A percentile compares a stretch with the other conserved stretches of the same genome.
Conservation (phyloP, 2,888 invertebrate species). For the Leucophora obtusa region DNA sequence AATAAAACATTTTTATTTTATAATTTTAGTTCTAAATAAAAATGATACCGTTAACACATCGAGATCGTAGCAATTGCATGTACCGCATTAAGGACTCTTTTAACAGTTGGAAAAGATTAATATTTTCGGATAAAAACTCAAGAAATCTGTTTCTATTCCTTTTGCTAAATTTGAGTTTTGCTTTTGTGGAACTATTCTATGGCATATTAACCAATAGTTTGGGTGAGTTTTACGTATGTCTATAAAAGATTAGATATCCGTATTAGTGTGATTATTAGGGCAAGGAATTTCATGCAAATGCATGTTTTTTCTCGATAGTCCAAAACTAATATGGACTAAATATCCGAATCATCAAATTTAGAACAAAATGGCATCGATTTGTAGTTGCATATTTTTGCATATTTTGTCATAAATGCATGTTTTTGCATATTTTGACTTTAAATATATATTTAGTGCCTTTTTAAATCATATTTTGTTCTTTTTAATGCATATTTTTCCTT, state of each 20-base stretch:
- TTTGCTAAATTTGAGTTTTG: slow-evolving; percentile 94
- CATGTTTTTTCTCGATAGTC: no score
- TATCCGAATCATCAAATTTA: no score
- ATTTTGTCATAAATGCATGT: no score
- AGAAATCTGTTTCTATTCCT: slow-evolving; percentile 96
- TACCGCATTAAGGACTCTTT: slow-evolving; percentile 86
- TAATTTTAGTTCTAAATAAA: slow-evolving; percentile 35
- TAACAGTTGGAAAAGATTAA: slow-evolving; percentile 88
- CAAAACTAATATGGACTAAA: no score
- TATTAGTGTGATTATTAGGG: neutral
- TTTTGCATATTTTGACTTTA: no score
- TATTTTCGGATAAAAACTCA: slow-evolving; percentile 95
- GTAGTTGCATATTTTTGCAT: no score
- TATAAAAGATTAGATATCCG: slow-evolving; percentile 33
- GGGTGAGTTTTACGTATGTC: slow-evolving; percentile 79
- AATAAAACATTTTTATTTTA: slow-evolving; percentile 16
- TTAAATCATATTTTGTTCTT: no score
- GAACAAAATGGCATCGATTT: no score
- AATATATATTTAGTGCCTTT: no score
- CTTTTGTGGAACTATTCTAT: slow-evolving; percentile 96
- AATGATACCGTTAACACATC: slow-evolving; percentile 84
- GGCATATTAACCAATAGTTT: slow-evolving; percentile 94
- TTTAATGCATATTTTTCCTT: no score
- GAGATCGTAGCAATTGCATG: slow-evolving; percentile 84
- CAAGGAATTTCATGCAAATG: no score